Evolutionary conservation across 1,140 invertebrate genomes (phyloP), one percentile per base, ranked within the genome.

Genomic region (Heliothis subflexa): DNA sequence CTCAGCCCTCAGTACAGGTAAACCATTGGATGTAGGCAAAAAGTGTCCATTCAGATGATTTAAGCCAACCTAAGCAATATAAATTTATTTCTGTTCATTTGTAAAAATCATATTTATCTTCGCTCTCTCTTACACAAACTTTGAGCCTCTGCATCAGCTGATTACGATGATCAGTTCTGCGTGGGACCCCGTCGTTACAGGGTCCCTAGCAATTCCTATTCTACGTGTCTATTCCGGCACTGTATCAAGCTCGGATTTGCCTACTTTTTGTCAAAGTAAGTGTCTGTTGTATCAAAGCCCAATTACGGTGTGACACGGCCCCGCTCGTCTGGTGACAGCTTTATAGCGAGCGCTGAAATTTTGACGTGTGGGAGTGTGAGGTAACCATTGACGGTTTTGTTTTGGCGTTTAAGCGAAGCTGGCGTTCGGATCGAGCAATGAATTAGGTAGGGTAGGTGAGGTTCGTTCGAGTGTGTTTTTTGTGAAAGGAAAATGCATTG

Each of bases 211-310:
- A 40, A 40, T 40, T 7, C 33, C 5, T 40, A 7, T 5, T 40
- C 33, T 40, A 40, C 33, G 9, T 40, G 33, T 0, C 5, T 7
- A 40, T 40, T 40, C 33, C 33, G 33, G 5, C 5, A 7, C 33
- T 40, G 33, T 40, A 40, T 40, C 5, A 9, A 40, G 11, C 2
- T 21, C 49, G 50, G 21, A 62, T 62, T 62, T 62, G 21, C 12
- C 40, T 47, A 18, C 55, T 49, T 74, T 74, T 74, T 74, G 45
- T 74, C 33, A 49, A 57, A 61, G 54, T 59, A 74, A 74, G 55
- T 74, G 55, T 16, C 11, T 21, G 13, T 25, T 21, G 18, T 21
- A 25, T 74, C 18, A 74, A 59, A 74, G 71, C 57, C 71, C 54
- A 74, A 71, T 71, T 71, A 71, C 68, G 68, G 10, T n/a, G n/a